Evolutionary conservation across 2,113 vertebrate species (phyloP), one percentile per base, ranked within the genome.

Genomic region (Gnathonemus echidnorhynchus): DNA sequence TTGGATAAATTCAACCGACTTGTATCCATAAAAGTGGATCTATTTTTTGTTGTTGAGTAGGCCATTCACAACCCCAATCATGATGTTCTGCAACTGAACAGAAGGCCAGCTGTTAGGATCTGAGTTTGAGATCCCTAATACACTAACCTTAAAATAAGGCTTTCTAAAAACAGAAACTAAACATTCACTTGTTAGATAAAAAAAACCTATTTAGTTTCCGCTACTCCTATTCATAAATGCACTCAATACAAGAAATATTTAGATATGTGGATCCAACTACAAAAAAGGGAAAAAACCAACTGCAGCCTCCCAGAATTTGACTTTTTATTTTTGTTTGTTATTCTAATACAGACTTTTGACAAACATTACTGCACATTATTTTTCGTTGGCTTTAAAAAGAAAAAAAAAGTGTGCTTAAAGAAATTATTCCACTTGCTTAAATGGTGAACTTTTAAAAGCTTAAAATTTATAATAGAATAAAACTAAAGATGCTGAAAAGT

Each of bases 161-260:
- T 52, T n/a, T 42, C 66, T 39, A 11, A 70, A 86, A 86, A 49
- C 70, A 88, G 42, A 88, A 88, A 89, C 35, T 74, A 84, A 83
- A 86, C 35, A 58, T 85, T 24, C 45, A 48, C 39, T 74, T 90
- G 80, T 88, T 86, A 91, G 77, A 90, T 77, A 90, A 66, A 90
- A 90, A 91, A 91, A 89, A 89, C 90, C 90, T 87, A 91, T 90
- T 87, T 92, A 92, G 92, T 89, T 90, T 93, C 95, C 95, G 96
- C 93, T 93, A 95, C 95, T 96, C 94, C 95, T 96, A 95, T 93
- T 94, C 91, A 90, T 93, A 93, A 91, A 95, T 95, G 94, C 90
- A 93, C 93, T 91, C 95, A 92, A 92, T 94, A 95, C 87, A 93
- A 94, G 95, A 96, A 96, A 95, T 94, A 96, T 93, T 92, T 94